Base-by-base conservation (phyloP, 2,888 invertebrate genomes). In the Drosophila kambysellisi region DNA sequence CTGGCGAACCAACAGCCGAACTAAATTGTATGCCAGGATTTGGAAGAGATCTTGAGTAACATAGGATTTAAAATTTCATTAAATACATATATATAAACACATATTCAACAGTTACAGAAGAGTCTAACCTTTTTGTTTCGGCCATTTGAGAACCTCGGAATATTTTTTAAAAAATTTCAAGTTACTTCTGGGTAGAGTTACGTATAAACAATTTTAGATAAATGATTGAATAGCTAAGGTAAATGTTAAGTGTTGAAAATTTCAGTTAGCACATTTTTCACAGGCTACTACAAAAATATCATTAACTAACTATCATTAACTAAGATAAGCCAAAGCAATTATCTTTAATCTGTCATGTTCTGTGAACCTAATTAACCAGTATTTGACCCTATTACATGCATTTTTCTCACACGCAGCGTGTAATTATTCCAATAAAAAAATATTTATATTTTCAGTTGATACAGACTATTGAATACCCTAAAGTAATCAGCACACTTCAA, bases 11-110 rank as follows among this genome's bases (percentile, higher is more conserved):
- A 4, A 62, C 43, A n/a, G 65, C 70, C 9, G 89, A 67, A 29
- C 89, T 86, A 29, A 86, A 86, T 39, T 89, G 74, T 0, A 84
- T 35, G 0, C n/a, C 39, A 4, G 52, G 25, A 2, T 51, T 41
- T 7, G 41, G 6, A 8, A 20, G 37, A n/a, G 79, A 29, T 41
- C 79, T 76, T 39, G 35, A 1, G 32, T 15, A n/a, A 15, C 15
- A 3, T 12, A 2, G 4, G 8, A 3, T 20, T 12, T 11, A 0
- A n/a, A 48, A 12, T 29, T 5, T 30, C 29, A 33, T 20, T 35
- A 3, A 29, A 35, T 29, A 9, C 9, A 12, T 11, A 30, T 41
- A 7, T 52, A 2, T 12, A 3, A 20, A 20, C 11, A 43, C 0
- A 1, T 51, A 9, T 50, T 30, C 9, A n/a, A 25, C 7, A 29